A percentile compares a stretch with the other conserved stretches of the same genome.
Evolutionary conservation across 2,888 invertebrate species (phyloP).

Genomic region (Trissoscelio sp.): DNA sequence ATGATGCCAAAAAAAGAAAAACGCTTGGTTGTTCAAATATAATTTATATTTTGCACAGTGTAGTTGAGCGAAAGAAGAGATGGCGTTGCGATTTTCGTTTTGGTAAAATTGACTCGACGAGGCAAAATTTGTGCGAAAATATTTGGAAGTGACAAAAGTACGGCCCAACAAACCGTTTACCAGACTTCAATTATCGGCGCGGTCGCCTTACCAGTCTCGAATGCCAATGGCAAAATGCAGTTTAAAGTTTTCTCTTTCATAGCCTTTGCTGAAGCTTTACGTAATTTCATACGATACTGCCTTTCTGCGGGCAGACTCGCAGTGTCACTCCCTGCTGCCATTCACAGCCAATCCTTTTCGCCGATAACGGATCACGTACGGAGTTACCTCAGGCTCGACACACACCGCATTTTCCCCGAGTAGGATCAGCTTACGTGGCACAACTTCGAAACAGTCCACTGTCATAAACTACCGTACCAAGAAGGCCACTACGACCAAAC

Average conservation of each 20-base stretch:
- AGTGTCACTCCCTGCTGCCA: conserved; percentile 66
- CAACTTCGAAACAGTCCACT: conserved; percentile 75
- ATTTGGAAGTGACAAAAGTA: conserved; percentile 23
- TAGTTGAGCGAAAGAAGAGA: conserved; percentile 8
- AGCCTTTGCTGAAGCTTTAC: conserved; percentile 38
- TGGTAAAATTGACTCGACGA: no score
- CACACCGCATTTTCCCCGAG: conserved; percentile 69
- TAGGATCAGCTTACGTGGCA: conserved; percentile 76
- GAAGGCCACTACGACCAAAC: conserved; percentile 57
- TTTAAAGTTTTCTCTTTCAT: conserved; percentile 62
- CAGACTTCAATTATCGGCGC: conserved; percentile 16
- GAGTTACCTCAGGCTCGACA: conserved; percentile 70
- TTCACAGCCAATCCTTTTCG: conserved; percentile 74
- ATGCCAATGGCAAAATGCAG: conserved; percentile 28
- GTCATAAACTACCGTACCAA: conserved; percentile 70
- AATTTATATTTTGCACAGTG: conserved; percentile 30
- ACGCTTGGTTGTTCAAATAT: conserved; percentile 25
- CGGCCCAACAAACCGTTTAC: conserved; percentile 6
- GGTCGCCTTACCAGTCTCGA: conserved; percentile 16
- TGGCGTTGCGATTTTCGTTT: background rate
- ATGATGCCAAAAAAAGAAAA: conserved; percentile 4
- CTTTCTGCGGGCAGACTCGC: conserved; percentile 51
- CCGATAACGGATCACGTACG: conserved; percentile 76
- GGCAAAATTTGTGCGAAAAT: no score
- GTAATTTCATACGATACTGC: conserved; percentile 53